Percentiles rank a stretch among this genome's conserved stretches.
Conservation (phyloP, 2,888 invertebrate genomes). For the Drosophila leonis region DNA sequence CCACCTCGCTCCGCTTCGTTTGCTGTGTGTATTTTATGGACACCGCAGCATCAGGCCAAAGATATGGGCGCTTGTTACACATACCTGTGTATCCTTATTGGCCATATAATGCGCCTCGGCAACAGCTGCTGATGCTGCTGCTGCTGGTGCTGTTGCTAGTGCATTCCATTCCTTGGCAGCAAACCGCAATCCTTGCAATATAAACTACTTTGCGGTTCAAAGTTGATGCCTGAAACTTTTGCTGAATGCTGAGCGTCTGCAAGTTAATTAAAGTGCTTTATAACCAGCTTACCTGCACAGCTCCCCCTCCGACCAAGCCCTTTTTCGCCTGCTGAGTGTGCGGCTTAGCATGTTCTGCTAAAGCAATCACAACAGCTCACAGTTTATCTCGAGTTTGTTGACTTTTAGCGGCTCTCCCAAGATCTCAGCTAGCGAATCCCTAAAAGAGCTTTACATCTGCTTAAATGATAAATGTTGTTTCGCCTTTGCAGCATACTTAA, state of each 20-base stretch:
- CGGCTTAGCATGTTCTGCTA: constrained; percentile 31
- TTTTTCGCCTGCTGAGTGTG: not conserved
- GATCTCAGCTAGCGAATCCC: constrained; percentile 6
- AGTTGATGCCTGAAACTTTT: constrained; percentile 77
- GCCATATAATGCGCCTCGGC: constrained; percentile 62
- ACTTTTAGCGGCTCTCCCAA: constrained; percentile 28
- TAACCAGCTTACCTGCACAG: constrained; percentile 41
- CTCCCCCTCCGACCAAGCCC: not conserved
- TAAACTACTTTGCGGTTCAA: constrained; percentile 81
- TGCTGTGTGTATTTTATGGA: constrained; percentile 50
- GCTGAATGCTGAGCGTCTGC: constrained; percentile 67
- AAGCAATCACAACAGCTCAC: constrained; percentile 39
- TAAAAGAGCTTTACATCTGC: constrained; percentile 11
- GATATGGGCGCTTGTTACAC: constrained; percentile 41
- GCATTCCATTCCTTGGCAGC: constrained; percentile 50
- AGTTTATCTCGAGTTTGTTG: constrained; percentile 49
- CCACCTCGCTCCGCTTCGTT: not conserved
- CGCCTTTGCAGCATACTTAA: not conserved
- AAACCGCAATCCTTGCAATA: constrained; percentile 74
- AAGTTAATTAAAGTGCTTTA: constrained; percentile 82
- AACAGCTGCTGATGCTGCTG: constrained; percentile 30
- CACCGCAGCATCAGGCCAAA: constrained; percentile 51
- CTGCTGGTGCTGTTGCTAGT: constrained; percentile 17
- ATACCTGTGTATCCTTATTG: constrained; percentile 69
- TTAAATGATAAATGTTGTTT: not conserved